phyloP scores from a whole-genome alignment of 2,888 invertebrate genomes.

The Ophion obscuratus region DNA sequence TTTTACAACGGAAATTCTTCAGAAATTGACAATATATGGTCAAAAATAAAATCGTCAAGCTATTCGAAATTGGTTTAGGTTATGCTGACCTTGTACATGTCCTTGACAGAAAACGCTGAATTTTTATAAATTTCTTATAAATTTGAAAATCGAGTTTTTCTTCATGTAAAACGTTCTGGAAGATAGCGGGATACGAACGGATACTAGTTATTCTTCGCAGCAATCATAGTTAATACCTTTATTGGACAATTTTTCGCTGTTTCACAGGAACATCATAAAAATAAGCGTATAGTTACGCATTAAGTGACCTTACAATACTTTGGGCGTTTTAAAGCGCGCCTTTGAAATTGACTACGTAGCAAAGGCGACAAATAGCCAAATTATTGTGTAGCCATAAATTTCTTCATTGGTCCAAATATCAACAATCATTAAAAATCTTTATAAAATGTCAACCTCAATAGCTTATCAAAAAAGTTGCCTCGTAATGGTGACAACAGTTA shows the following conservation, averaged over 20 bases:
- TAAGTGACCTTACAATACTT: background rate
- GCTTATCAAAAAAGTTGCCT: background rate
- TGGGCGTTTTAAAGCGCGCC: too few species aligned
- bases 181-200: too few species aligned
- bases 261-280: background rate
- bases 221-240: background rate
- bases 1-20: background rate
- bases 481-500: background rate
- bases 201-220: background rate
- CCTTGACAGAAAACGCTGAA: background rate
- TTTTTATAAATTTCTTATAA: too few species aligned
- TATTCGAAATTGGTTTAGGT: background rate
- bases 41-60: background rate
- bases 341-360: background rate
- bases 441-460: background rate
- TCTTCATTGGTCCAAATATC: background rate
- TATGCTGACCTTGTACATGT: background rate
- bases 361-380: background rate
- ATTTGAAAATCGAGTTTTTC: too few species aligned
- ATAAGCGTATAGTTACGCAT: background rate
- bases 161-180: too few species aligned
- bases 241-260: background rate
- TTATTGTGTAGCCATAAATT: background rate
- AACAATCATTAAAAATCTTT: background rate
- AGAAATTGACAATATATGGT: background rate